Conservation (phyloP, 2,113 vertebrate species). For the Trogon surrucura region DNA sequence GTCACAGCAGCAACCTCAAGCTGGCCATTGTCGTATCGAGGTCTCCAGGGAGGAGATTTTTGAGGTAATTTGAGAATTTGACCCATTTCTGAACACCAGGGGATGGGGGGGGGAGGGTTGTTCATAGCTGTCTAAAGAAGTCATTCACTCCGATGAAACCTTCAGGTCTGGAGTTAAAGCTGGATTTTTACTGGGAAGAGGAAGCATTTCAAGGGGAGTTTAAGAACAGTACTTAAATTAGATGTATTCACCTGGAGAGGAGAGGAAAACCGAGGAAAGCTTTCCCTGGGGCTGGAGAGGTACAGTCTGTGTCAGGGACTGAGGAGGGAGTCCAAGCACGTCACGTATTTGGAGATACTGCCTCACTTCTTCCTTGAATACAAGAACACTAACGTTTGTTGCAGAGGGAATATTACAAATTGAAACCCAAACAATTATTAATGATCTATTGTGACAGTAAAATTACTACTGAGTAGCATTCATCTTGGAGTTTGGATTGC, state of each 20-base stretch:
- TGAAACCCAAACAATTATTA: not conserved
- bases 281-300: not conserved
- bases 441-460: not conserved
- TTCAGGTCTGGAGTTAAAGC: not conserved
- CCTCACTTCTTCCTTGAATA: not conserved
- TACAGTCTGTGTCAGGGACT: not conserved
- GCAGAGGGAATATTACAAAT: not conserved
- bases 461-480: not conserved
- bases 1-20: slow-evolving; percentile 97
- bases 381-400: not conserved
- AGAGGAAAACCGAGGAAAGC: not conserved
- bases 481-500: not conserved
- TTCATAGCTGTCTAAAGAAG: not conserved
- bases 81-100: not conserved
- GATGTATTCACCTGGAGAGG: not conserved
- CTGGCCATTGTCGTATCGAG: slow-evolving; percentile 97
- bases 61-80: slow-evolving; percentile 82
- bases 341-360: rapidly evolving
- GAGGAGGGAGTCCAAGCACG: not conserved
- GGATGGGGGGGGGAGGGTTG: not conserved
- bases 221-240: not conserved
- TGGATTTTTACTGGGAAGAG: not conserved
- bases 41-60: slow-evolving; percentile 98
- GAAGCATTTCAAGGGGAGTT: not conserved
- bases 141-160: not conserved